These are phyloP conservation scores for Mellilla xanthometata DNA, from an alignment of 2,888 invertebrate genomes.

Conservation along the genomic window DNA sequence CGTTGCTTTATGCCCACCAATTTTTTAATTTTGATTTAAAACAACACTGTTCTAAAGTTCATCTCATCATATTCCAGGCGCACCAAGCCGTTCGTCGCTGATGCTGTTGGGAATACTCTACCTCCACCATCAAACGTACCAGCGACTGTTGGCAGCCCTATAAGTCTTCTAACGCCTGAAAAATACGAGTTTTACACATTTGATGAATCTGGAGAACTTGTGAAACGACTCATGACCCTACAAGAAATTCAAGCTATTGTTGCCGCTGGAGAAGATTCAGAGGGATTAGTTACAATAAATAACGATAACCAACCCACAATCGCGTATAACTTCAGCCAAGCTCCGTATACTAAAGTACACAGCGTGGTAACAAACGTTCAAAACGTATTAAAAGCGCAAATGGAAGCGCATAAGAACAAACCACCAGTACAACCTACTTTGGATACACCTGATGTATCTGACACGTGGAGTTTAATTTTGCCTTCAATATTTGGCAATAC, in stretches of 20 bases:
- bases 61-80: constrained; percentile 53
- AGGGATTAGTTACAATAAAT: constrained; percentile 76
- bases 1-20: too few species aligned
- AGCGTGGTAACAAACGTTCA: constrained; percentile 92
- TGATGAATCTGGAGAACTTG: constrained; percentile 91
- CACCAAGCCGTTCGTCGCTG: constrained; percentile 84
- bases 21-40: too few species aligned
- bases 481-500: constrained; percentile 91
- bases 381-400: constrained; percentile 90
- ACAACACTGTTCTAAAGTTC: too few species aligned
- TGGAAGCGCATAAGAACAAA: constrained; percentile 84
- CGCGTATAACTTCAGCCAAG: constrained; percentile 75
- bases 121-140: constrained; percentile 84
- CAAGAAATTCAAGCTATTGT: constrained; percentile 93
- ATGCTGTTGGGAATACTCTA: constrained; percentile 86
- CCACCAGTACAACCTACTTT: constrained; percentile 73
- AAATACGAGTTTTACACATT: constrained; percentile 94
- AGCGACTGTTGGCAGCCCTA: constrained; percentile 89
- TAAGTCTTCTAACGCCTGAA: constrained; percentile 90
- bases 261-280: constrained; percentile 90
- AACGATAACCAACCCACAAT: constrained; percentile 73
- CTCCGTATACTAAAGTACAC: constrained; percentile 87
- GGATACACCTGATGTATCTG: constrained; percentile 88
- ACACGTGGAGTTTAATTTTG: constrained; percentile 91
- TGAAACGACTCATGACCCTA: constrained; percentile 92